These are phyloP conservation scores for Bradypodion pumilum DNA, from an alignment of 2,797 vertebrate genomes.

Conservation along the genomic window DNA sequence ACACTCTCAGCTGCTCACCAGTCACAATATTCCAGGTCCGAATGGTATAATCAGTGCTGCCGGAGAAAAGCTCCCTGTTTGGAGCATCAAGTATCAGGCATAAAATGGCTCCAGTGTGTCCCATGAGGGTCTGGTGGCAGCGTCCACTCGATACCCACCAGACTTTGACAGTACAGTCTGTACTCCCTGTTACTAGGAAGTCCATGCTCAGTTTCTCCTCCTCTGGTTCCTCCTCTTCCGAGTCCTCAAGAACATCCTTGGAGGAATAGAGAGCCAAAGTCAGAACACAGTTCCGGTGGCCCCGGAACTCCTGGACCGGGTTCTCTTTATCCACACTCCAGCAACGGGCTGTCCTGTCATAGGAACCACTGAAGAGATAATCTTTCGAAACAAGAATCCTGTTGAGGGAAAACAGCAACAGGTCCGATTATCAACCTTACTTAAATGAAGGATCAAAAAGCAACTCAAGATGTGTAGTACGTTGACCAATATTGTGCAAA, in stretches of 20 bases:
- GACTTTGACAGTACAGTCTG: slow-evolving; percentile 80
- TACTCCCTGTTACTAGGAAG: slow-evolving; percentile 82
- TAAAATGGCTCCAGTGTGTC: slow-evolving; percentile 80
- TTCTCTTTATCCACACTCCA: slow-evolving; percentile 79
- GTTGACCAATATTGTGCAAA: no score
- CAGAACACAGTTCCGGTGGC: slow-evolving; percentile 81
- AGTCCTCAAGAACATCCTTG: slow-evolving; percentile 70
- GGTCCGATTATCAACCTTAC: not conserved
- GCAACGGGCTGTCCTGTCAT: slow-evolving; percentile 79
- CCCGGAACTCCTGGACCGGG: slow-evolving; percentile 77
- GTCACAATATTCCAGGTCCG: slow-evolving; percentile 82
- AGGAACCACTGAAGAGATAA: slow-evolving; percentile 82
- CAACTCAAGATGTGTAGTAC: no score
- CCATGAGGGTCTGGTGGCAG: slow-evolving; percentile 80
- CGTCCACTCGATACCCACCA: slow-evolving; percentile 82
- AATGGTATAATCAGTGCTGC: slow-evolving; percentile 80
- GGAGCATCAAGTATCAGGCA: slow-evolving; percentile 77
- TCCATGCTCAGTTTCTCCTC: slow-evolving; percentile 68
- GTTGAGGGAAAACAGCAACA: slow-evolving; percentile 8
- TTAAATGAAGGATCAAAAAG: not conserved
- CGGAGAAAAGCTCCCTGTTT: slow-evolving; percentile 78
- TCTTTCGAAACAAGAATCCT: slow-evolving; percentile 79
- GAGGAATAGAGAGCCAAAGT: slow-evolving; percentile 78
- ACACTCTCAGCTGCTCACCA: slow-evolving; percentile 78
- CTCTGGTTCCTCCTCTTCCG: slow-evolving; percentile 58